phyloP scores from a whole-genome alignment of 2,113 vertebrate genomes.

The Archilochus colubris region DNA sequence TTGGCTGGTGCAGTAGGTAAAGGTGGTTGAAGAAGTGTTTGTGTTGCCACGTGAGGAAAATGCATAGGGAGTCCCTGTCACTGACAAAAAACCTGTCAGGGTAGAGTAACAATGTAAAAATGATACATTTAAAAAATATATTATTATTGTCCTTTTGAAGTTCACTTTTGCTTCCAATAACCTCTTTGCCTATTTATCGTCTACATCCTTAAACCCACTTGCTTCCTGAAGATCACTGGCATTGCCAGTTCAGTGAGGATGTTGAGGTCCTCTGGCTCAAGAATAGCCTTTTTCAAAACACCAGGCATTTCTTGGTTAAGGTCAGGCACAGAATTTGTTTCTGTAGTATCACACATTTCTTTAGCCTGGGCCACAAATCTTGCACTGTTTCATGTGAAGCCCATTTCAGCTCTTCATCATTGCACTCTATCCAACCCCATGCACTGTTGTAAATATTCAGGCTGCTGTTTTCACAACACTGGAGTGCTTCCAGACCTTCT shows the following conservation, averaged over 20 bases:
- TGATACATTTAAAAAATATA: not conserved
- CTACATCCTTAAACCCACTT: not conserved
- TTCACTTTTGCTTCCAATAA: not conserved
- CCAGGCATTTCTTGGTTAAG: not conserved
- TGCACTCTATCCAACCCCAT: not conserved
- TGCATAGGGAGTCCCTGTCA: not conserved
- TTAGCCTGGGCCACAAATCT: not conserved
- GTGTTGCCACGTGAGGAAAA: not conserved
- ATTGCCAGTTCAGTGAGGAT: not conserved
- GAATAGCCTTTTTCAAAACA: not conserved
- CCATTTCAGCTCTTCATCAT: not conserved
- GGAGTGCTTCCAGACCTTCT: not conserved
- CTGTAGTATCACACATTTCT: not conserved
- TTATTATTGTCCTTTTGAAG: not conserved
- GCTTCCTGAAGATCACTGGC: not conserved
- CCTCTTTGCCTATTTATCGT: not conserved
- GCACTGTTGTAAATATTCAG: not conserved
- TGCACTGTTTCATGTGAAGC: not conserved
- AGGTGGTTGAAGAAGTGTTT: not conserved
- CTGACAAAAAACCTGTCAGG: not conserved
- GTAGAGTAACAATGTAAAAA: not conserved
- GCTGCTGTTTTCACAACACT: not conserved
- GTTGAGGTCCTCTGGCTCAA: not conserved
- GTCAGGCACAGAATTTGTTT: not conserved
- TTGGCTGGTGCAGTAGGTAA: not conserved